Evolutionary conservation across 2,113 vertebrate genomes (phyloP), one percentile per base, ranked within the genome.

Genomic region (Podocnemis expansa): DNA sequence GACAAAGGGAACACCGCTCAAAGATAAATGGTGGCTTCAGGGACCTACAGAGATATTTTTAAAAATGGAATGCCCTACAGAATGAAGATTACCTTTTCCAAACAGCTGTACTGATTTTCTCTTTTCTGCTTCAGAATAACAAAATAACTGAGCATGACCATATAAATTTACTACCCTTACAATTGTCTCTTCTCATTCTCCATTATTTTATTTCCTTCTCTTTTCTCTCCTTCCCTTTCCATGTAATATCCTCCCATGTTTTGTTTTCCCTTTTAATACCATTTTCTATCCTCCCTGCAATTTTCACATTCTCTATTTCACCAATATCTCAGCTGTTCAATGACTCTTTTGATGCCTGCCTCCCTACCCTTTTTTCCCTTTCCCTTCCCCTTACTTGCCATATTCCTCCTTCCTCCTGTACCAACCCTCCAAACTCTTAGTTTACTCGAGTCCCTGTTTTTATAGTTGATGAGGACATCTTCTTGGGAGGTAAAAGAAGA

Each of bases 361-460:
- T 67, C 19, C 17, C 8, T n/a, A 58, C 56, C 25, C 55, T 2
- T 5, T 29, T 58, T 5, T 88, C 75, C 79, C 2, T 0, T 1
- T 83, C 14, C 1, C 0, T 22, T 80, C 70, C 41, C 63, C 27
- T 19, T 86, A 4, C 3, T 6, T 75, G 11, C 4, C 1, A 55
- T 43, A 60, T 55, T 2, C 19, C 25, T 82, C 34, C n/a, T n/a
- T n/a, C n/a, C n/a, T n/a, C n/a, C n/a, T n/a, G n/a, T n/a, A n/a
- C n/a, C n/a, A n/a, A n/a, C n/a, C n/a, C n/a, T n/a, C n/a, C n/a
- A n/a, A 45, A 49, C 21, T 73, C 29, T 80, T 84, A 87, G 34
- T 12, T 8, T 88, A 10, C 8, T 51, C 16, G 82, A 19, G 29
- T 3, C 0, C 43, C 75, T 34, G 54, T 1, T 29, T 0, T 19